Evolutionary conservation across 2,113 vertebrate genomes (phyloP).

Genomic region (Stomatorhinus ivindoensis): DNA sequence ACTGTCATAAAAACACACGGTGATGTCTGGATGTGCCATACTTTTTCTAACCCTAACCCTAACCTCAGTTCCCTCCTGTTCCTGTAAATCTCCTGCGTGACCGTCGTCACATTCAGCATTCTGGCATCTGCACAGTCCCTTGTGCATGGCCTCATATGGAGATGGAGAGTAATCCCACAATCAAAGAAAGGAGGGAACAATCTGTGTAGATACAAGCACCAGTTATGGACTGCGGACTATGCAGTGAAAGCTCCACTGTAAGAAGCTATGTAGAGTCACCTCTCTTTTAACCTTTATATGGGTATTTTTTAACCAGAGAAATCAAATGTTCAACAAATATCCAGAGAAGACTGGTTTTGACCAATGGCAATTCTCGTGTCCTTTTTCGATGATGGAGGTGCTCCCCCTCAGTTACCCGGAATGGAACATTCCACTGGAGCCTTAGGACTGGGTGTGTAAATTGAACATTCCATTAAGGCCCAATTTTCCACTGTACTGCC

Average conservation of each 20-base stretch:
- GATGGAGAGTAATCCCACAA: not conserved
- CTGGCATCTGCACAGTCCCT: not conserved
- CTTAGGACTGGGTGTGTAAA: constrained; percentile 62
- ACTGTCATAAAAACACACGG: no score
- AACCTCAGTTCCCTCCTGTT: no score
- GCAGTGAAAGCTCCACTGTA: not conserved
- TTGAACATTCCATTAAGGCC: constrained; percentile 63
- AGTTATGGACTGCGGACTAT: not conserved
- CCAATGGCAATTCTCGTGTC: not conserved
- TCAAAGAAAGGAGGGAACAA: not conserved
- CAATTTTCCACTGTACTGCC: constrained; percentile 30
- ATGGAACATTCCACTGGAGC: constrained; percentile 52
- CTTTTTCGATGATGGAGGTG: not conserved
- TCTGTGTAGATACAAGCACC: not conserved
- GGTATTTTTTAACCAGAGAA: not conserved
- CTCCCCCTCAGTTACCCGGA: constrained; percentile 10
- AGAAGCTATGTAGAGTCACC: not conserved
- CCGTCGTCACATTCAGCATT: not conserved
- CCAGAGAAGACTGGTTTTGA: not conserved
- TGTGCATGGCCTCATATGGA: not conserved
- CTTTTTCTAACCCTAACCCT: no score
- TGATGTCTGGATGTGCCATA: no score
- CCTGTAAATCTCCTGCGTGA: not conserved
- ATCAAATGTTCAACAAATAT: not conserved
- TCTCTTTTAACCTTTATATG: not conserved